Evolutionary conservation across 2,113 vertebrate species (phyloP).

Genomic region (Anolis sagrei): DNA sequence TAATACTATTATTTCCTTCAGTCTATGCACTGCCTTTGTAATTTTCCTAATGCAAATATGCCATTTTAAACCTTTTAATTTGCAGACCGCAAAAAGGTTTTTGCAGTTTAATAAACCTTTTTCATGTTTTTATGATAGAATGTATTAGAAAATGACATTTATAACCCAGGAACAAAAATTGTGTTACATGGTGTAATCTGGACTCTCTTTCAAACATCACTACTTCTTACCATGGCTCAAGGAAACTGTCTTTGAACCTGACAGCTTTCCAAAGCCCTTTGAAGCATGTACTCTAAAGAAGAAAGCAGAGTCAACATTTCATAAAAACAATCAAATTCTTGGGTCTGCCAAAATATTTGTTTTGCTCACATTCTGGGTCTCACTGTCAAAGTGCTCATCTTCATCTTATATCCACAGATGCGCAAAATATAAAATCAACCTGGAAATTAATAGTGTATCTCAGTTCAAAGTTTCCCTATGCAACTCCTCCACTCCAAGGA

Average conservation of each 20-base stretch:
- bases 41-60: too few relatives aligned
- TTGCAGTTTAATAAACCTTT: too few relatives aligned
- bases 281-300: background rate
- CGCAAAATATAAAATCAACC: background rate
- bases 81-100: too few relatives aligned
- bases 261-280: background rate
- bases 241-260: background rate
- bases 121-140: too few relatives aligned
- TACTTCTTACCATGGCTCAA: background rate
- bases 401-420: background rate
- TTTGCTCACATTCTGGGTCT: background rate
- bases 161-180: too few relatives aligned
- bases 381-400: background rate
- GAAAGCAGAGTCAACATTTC: background rate
- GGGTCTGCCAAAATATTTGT: background rate
- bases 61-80: too few relatives aligned
- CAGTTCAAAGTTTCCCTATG: background rate
- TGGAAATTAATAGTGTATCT: background rate
- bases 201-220: background rate
- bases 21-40: too few relatives aligned
- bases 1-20: too few relatives aligned
- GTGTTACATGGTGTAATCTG: background rate
- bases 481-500: background rate
- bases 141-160: too few relatives aligned
- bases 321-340: too few relatives aligned